A percentile compares a stretch with the other conserved stretches of the same genome.
phyloP scores from a whole-genome alignment of 2,113 vertebrate species.

The Pantherophis guttatus region DNA sequence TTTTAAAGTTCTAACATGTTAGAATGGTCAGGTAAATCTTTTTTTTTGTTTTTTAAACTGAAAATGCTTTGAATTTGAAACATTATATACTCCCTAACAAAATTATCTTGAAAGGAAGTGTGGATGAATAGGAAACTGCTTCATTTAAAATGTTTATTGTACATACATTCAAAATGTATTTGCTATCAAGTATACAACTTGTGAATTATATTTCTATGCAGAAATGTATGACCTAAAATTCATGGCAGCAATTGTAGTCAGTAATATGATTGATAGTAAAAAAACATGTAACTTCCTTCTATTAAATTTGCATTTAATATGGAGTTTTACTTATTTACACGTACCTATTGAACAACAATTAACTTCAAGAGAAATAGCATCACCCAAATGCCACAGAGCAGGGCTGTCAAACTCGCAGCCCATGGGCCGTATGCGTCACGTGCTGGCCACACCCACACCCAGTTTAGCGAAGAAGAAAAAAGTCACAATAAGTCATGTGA shows the following conservation, averaged over 20 bases:
- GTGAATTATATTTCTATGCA: neutral
- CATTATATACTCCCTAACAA: neutral
- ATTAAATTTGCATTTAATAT: neutral
- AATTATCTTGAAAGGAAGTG: neutral
- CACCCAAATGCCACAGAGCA: neutral
- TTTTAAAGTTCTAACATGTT: neutral
- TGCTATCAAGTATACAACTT: neutral
- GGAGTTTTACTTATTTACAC: neutral
- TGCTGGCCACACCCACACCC: too few relatives aligned
- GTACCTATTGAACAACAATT: neutral
- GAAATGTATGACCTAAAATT: neutral
- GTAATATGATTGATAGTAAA: neutral
- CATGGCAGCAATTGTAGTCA: neutral
- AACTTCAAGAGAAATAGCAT: neutral
- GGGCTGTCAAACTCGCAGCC: too few relatives aligned
- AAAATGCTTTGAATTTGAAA: neutral
- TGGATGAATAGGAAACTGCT: neutral
- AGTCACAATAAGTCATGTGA: too few relatives aligned
- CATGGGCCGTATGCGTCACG: rapidly evolving
- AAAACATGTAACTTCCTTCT: neutral
- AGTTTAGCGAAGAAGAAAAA: too few relatives aligned
- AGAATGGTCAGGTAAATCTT: neutral
- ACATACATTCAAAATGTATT: neutral
- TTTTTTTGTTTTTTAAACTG: neutral
- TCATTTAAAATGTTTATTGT: neutral